A percentile compares a stretch with the other conserved stretches of the same genome.
Conservation (phyloP, 1,140 invertebrate species). For the honey bee (Apis mellifera) region Amel_HAv3.1 CM009944.2:5268001-5268500, state of each 20-base stretch:
- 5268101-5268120: conserved; percentile 65
- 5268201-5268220: conserved; percentile 72
- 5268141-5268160: conserved; percentile 60
- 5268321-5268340: too few species aligned
- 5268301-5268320: too few species aligned
- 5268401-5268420: too few species aligned
- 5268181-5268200: conserved; percentile 72
- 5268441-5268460: too few species aligned
- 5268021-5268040: conserved; percentile 2
- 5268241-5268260: conserved; percentile 63
- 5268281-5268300: conserved; percentile 64
- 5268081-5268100: conserved; percentile 65
- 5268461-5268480: too few species aligned
- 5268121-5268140: conserved; percentile 40
- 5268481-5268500: too few species aligned
- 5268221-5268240: conserved; percentile 69
- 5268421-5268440: too few species aligned
- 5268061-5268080: conserved; percentile 63
- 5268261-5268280: conserved; percentile 63
- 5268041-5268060: conserved; percentile 48
- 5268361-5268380: too few species aligned
- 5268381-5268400: too few species aligned
- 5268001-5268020: conserved; percentile 48
- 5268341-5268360: too few species aligned
- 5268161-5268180: conserved; percentile 69